Evolutionary conservation across 2,888 invertebrate species (phyloP).

Genomic region (Cerastis leucographa): DNA sequence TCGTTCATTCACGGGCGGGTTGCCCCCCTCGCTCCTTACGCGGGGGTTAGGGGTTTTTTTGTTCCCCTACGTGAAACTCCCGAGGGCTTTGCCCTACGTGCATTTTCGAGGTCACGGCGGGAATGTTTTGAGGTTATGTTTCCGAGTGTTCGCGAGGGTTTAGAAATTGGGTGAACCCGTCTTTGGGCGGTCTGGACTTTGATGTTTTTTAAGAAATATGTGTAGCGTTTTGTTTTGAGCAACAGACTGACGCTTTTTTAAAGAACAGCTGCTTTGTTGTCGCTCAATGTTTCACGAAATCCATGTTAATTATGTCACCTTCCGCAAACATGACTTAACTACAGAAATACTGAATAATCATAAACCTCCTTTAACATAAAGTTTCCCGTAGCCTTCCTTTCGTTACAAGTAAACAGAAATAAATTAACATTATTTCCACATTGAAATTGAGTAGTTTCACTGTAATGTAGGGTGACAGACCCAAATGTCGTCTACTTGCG

Average conservation of each 20-base stretch:
- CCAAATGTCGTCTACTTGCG: constrained; percentile 63
- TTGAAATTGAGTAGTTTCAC: constrained; percentile 57
- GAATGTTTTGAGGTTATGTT: constrained; percentile 87
- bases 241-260: neutral
- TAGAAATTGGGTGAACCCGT: constrained; percentile 76
- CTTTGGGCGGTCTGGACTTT: constrained; percentile 35
- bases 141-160: constrained; percentile 76
- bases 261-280: neutral
- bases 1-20: constrained; percentile 90
- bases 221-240: neutral
- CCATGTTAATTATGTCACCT: neutral
- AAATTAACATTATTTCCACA: constrained; percentile 55
- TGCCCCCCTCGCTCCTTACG: constrained; percentile 85
- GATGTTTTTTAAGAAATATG: constrained; percentile 13
- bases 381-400: constrained; percentile 18
- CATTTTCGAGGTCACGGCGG: constrained; percentile 90
- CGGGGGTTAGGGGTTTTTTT: constrained; percentile 88
- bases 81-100: constrained; percentile 90
- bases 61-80: constrained; percentile 88
- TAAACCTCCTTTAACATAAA: neutral
- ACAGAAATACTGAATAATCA: constrained; percentile 19
- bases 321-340: neutral
- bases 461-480: constrained; percentile 58
- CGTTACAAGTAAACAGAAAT: constrained; percentile 45
- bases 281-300: neutral